Conservation (phyloP, 2,797 vertebrate genomes). For the Phataginus tetradactyla region DNA sequence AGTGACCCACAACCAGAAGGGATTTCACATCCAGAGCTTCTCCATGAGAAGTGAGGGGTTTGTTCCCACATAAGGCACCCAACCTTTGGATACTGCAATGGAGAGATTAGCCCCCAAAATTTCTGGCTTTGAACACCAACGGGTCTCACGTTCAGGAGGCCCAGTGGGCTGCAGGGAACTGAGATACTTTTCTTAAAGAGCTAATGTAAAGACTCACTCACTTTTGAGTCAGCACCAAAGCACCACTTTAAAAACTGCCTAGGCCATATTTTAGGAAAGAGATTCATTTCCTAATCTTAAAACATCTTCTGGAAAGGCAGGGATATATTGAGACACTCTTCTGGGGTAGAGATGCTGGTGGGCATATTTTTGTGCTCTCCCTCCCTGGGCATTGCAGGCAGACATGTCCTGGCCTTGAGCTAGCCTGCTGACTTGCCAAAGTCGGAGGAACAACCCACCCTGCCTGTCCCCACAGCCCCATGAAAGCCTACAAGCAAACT, state of each 20-base stretch:
- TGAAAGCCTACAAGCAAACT: neutral
- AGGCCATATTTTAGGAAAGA: neutral
- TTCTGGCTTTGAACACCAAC: neutral
- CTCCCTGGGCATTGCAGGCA: neutral
- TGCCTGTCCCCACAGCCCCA: neutral
- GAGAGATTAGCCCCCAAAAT: neutral
- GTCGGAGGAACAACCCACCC: neutral
- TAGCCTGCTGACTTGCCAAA: neutral
- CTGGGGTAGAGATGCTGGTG: neutral
- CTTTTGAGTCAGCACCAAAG: neutral
- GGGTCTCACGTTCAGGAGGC: neutral
- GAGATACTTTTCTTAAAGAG: neutral
- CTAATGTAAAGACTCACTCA: neutral
- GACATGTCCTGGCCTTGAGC: neutral
- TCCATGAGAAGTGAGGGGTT: neutral
- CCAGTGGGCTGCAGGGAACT: neutral
- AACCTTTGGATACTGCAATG: neutral
- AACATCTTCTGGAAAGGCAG: neutral
- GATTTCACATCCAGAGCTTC: neutral
- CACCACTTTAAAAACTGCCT: neutral
- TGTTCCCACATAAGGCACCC: neutral
- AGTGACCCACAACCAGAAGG: neutral
- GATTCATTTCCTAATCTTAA: neutral
- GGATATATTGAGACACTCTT: neutral
- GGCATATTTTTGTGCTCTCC: neutral